Evolutionary conservation across 2,888 invertebrate species (phyloP).

Genomic region (Eupithecia exiguata): DNA sequence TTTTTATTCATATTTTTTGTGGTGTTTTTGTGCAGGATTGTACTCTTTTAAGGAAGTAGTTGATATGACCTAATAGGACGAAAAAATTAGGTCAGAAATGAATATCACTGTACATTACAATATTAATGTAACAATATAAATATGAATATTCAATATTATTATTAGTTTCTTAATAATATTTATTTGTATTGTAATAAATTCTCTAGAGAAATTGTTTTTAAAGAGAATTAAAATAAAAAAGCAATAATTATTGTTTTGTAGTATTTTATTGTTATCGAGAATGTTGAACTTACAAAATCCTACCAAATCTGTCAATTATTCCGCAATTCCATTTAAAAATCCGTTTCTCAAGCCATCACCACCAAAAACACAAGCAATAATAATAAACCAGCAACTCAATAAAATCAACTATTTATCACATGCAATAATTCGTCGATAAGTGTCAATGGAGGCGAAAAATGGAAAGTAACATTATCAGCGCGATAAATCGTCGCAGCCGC

Average conservation of each 20-base stretch:
- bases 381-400: conserved; percentile 4
- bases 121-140: too few species aligned
- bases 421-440: conserved; percentile 9
- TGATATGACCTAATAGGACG: background rate
- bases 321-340: background rate
- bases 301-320: background rate
- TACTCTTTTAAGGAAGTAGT: background rate
- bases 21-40: background rate
- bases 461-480: conserved; percentile 34
- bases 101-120: background rate
- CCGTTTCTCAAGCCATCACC: conserved; percentile 5
- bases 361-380: conserved; percentile 14
- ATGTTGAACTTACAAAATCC: background rate
- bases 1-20: conserved; percentile 40
- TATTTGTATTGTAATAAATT: too few species aligned
- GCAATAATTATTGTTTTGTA: background rate
- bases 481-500: conserved; percentile 31
- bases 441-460: conserved; percentile 28
- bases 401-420: conserved; percentile 9
- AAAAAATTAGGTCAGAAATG: background rate
- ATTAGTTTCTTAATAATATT: too few species aligned
- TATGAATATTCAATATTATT: too few species aligned
- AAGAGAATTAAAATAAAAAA: background rate
- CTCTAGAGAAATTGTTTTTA: too few species aligned
- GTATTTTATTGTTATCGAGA: background rate